phyloP scores from a whole-genome alignment of 2,113 vertebrate genomes.

The sheep (Ovis aries) region ARS-UI_Ramb_v3.0 NC_056054.1:8944501-8945000 shows the following conservation, averaged over 20 bases:
- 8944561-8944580: neutral
- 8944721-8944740: conserved; percentile 46
- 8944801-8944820: conserved; percentile 53
- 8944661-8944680: conserved; percentile 43
- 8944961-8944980: conserved; percentile 3
- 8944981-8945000: neutral
- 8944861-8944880: neutral
- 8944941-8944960: neutral
- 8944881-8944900: neutral
- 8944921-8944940: neutral
- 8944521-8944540: neutral
- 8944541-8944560: neutral
- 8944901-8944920: neutral
- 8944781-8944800: conserved; percentile 18
- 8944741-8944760: conserved; percentile 57
- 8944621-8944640: neutral
- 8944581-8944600: neutral
- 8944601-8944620: neutral
- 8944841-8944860: neutral
- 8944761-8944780: conserved; percentile 48
- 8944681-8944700: conserved; percentile 31
- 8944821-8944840: conserved; percentile 23
- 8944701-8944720: conserved; percentile 57
- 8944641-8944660: conserved; percentile 58
- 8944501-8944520: neutral